Percentiles rank a stretch among this genome's conserved stretches.
Evolutionary conservation across 1,140 invertebrate genomes (phyloP).

Genomic region (Hesperophylax magnus): DNA sequence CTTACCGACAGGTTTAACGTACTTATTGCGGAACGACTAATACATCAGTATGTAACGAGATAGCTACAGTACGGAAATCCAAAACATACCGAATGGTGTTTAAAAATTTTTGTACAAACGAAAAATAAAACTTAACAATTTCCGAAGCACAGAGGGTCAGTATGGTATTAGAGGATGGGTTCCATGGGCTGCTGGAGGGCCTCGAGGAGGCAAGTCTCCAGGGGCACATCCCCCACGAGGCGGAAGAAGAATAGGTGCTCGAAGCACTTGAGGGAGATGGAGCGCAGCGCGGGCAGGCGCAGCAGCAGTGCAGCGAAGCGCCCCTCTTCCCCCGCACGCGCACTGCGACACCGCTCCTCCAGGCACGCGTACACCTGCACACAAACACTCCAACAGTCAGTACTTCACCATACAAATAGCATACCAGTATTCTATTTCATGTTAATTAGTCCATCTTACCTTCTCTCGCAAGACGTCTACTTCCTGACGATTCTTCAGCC

Average conservation of each 20-base stretch:
- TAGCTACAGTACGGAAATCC: too few relatives aligned
- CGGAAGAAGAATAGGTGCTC: slow-evolving; percentile 97
- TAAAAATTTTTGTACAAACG: slow-evolving; percentile 21
- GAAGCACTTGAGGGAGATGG: slow-evolving; percentile 95
- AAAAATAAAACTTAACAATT: slow-evolving; percentile 29
- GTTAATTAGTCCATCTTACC: slow-evolving; percentile 62
- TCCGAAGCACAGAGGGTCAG: background rate
- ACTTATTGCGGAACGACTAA: too few relatives aligned
- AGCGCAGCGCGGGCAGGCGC: slow-evolving; percentile 92
- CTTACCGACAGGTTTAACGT: too few relatives aligned
- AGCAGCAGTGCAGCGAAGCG: slow-evolving; percentile 95
- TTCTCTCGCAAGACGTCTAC: slow-evolving; percentile 94
- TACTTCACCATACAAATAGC: background rate
- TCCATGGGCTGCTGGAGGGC: slow-evolving; percentile 76
- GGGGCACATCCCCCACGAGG: slow-evolving; percentile 84
- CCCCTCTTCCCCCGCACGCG: slow-evolving; percentile 91
- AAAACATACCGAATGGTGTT: too few relatives aligned
- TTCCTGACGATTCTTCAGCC: slow-evolving; percentile 84
- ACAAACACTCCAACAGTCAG: background rate
- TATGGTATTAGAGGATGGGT: slow-evolving; percentile 61
- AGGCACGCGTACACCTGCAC: slow-evolving; percentile 86
- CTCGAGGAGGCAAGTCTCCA: slow-evolving; percentile 81
- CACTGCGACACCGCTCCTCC: slow-evolving; percentile 92
- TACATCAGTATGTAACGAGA: too few relatives aligned
- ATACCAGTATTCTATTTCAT: background rate